phyloP scores from a whole-genome alignment of 2,113 vertebrate species.

The Pycnonotus jocosus region DNA sequence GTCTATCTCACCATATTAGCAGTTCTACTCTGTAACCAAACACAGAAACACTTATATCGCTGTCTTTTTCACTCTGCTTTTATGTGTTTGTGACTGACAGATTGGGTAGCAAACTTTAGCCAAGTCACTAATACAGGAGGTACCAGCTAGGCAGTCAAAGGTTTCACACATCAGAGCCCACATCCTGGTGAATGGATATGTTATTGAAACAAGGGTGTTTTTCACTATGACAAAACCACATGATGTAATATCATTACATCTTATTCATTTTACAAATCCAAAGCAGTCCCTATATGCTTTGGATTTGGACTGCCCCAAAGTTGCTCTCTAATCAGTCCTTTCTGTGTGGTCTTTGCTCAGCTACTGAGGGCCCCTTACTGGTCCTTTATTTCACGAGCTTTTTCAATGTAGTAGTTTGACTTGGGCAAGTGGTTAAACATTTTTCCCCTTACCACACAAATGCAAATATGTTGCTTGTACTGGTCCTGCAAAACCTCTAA shows the following conservation, averaged over 20 bases:
- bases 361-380: background rate
- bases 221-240: background rate
- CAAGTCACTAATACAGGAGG: background rate
- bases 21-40: background rate
- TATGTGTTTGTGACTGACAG: background rate
- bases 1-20: background rate
- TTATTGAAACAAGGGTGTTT: background rate
- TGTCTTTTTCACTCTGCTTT: background rate
- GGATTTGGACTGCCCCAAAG: too few relatives aligned
- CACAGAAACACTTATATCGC: background rate
- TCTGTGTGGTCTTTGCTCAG: background rate
- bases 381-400: background rate
- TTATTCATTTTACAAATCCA: background rate
- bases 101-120: background rate
- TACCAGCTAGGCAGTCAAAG: background rate
- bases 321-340: background rate
- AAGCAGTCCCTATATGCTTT: background rate
- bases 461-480: background rate
- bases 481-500: background rate
- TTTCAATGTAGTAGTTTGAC: background rate
- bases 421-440: background rate
- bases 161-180: background rate
- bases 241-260: background rate
- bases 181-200: background rate
- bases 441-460: background rate